phyloP scores from a whole-genome alignment of 2,888 invertebrate species.

The Cephus pygmeus region DNA sequence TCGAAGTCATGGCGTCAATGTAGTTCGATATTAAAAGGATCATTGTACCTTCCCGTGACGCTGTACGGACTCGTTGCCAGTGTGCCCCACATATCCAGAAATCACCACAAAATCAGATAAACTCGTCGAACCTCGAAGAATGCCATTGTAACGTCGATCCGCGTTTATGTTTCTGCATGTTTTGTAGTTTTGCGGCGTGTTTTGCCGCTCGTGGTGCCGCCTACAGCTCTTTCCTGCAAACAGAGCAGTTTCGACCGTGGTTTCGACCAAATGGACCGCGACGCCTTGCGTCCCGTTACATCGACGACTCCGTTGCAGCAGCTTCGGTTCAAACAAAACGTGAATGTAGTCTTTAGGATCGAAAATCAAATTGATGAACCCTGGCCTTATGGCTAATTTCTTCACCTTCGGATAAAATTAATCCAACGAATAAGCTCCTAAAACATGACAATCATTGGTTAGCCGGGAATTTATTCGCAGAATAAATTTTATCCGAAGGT shows the following conservation, averaged over 20 bases:
- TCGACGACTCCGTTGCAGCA: not conserved
- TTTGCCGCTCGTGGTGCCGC: slow-evolving; percentile 19
- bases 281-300: slow-evolving; percentile 6
- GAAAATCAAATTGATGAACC: not conserved
- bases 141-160: slow-evolving; percentile 12
- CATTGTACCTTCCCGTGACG: slow-evolving; percentile 1
- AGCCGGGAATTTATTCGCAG: too few species aligned
- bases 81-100: slow-evolving; percentile 7
- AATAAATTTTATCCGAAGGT: too few species aligned
- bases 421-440: too few species aligned
- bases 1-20: not conserved
- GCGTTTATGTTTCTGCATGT: slow-evolving; percentile 2
- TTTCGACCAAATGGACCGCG: slow-evolving; percentile 16
- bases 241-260: slow-evolving; percentile 10
- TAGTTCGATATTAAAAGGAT: not conserved
- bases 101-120: slow-evolving; percentile 3
- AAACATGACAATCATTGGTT: too few species aligned
- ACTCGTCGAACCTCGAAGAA: not conserved
- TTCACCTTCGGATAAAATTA: too few species aligned
- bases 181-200: slow-evolving; percentile 14
- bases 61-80: not conserved
- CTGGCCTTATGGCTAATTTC: not conserved
- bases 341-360: not conserved
- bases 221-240: slow-evolving; percentile 2
- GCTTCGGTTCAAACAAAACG: not conserved